These are phyloP conservation scores for Steinernema khuongi DNA, from an alignment of 1,140 invertebrate genomes.

Conservation along the genomic window DNA sequence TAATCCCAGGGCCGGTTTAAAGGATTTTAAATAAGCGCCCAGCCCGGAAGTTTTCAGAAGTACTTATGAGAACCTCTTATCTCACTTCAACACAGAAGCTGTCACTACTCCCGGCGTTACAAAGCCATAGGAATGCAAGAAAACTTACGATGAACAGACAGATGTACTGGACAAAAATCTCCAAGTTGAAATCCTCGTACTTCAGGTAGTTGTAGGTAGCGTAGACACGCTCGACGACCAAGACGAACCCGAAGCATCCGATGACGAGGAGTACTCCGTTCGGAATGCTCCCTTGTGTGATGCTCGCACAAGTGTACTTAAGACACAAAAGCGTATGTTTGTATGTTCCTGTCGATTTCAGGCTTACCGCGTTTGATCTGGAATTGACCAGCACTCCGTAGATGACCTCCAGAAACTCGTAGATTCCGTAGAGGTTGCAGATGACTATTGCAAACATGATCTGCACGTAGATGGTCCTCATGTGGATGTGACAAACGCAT, in stretches of 20 bases:
- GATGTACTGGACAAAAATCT: background rate
- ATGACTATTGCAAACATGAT: background rate
- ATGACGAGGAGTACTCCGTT: background rate
- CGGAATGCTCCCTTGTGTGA: background rate
- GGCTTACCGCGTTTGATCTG: background rate
- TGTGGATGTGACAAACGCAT: background rate
- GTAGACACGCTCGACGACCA: background rate
- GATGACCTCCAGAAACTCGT: background rate
- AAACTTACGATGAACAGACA: constrained; percentile 3
- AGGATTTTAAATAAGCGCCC: too few relatives aligned
- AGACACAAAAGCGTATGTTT: background rate
- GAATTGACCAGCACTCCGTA: background rate
- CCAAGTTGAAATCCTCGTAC: background rate
- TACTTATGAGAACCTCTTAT: too few relatives aligned
- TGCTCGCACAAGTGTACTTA: constrained; percentile 7
- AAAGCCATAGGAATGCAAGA: background rate
- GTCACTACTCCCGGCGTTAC: background rate
- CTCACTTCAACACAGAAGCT: too few relatives aligned
- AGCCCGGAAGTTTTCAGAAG: too few relatives aligned
- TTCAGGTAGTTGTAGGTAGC: background rate
- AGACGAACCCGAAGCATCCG: background rate
- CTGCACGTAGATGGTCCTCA: background rate
- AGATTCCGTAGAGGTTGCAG: background rate
- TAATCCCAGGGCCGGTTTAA: too few relatives aligned
- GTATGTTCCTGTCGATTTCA: background rate